These are phyloP conservation scores for Heliconius himera DNA, from an alignment of 1,140 invertebrate species.

Conservation along the genomic window DNA sequence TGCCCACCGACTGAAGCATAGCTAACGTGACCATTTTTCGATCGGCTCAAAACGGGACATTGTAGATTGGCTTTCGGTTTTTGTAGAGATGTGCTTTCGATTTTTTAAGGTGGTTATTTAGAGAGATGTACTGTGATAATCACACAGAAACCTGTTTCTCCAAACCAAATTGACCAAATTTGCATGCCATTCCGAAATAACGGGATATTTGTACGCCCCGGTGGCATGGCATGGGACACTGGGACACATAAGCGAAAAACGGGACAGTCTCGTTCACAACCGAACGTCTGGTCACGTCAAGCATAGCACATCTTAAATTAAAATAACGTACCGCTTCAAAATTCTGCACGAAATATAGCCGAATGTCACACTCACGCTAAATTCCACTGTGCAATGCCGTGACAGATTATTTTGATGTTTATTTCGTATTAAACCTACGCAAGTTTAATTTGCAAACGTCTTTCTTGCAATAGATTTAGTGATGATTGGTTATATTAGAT, in stretches of 20 bases:
- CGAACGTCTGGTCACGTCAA: neutral
- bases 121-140: too few species aligned
- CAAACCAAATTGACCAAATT: too few species aligned
- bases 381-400: conserved; percentile 28
- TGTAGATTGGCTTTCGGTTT: too few species aligned
- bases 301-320: conserved; percentile 36
- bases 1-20: conserved; percentile 38
- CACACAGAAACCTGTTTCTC: too few species aligned
- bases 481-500: neutral
- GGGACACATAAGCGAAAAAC: too few species aligned
- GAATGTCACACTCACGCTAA: conserved; percentile 34
- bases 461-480: conserved; percentile 12
- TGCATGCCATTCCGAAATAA: too few species aligned
- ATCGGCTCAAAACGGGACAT: too few species aligned
- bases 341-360: conserved; percentile 25
- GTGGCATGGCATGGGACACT: too few species aligned
- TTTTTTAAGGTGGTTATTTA: too few species aligned
- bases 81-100: too few species aligned
- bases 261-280: too few species aligned
- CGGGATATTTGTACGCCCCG: too few species aligned
- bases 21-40: neutral
- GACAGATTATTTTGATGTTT: conserved; percentile 30
- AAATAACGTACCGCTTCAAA: conserved; percentile 29
- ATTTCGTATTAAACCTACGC: conserved; percentile 31
- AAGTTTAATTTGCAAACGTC: conserved; percentile 15